Evolutionary conservation across 1,140 invertebrate genomes (phyloP).

Genomic region (Hypsibius dujardini): DNA sequence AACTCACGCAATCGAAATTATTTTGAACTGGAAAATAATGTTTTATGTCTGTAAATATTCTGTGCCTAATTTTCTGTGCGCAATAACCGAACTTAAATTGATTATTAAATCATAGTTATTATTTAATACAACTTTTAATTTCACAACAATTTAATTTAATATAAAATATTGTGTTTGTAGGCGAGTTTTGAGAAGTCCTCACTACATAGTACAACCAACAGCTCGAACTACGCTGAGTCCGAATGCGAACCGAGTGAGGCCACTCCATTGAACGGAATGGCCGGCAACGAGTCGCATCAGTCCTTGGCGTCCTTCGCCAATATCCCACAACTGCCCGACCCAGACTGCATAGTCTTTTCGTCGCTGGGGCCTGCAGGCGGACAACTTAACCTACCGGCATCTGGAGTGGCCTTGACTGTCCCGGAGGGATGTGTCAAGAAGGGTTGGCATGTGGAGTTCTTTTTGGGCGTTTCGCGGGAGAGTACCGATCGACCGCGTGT

Average conservation of each 20-base stretch:
- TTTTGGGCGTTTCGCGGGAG: conserved; percentile 70
- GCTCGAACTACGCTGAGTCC: not conserved
- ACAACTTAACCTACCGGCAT: conserved; percentile 18
- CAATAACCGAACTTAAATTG: not conserved
- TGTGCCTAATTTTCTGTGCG: not conserved
- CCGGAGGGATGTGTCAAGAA: conserved; percentile 67
- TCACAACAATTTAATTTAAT: no score
- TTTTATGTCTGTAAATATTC: not conserved
- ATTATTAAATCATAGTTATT: not conserved
- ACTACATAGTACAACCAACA: not conserved
- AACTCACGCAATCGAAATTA: no score
- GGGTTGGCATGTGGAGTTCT: conserved; percentile 58
- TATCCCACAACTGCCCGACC: not conserved
- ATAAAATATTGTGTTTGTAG: no score
- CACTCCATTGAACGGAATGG: not conserved
- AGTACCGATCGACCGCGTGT: conserved; percentile 67
- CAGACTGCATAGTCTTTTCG: not conserved
- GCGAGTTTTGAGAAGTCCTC: not conserved
- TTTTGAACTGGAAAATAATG: not conserved
- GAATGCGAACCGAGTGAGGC: not conserved
- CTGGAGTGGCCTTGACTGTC: conserved; percentile 61
- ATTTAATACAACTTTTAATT: no score
- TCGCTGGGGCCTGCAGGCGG: not conserved
- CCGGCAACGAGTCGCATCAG: not conserved
- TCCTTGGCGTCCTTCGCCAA: not conserved